Evolutionary conservation across 2,797 vertebrate species (phyloP).

Genomic region (Rhynchonycteris naso): DNA sequence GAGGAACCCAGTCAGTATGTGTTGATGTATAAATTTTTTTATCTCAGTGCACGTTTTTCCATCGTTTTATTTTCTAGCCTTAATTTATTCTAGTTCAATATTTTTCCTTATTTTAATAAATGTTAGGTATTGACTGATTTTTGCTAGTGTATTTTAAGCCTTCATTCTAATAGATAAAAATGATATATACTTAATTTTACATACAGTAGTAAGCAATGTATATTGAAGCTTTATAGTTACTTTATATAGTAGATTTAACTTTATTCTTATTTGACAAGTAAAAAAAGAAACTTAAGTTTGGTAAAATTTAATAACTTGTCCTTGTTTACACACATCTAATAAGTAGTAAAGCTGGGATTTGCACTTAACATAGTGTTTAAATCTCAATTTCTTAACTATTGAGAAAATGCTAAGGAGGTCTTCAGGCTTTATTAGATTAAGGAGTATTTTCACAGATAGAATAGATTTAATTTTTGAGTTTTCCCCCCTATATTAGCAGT

Average conservation of each 20-base stretch:
- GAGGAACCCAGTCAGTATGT: background rate
- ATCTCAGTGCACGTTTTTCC: background rate
- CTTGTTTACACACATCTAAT: background rate
- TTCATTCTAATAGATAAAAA: conserved; percentile 24
- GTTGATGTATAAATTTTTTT: background rate
- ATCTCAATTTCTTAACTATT: background rate
- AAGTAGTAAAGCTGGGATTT: background rate
- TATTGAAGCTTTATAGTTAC: background rate
- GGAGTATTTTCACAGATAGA: background rate
- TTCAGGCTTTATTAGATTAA: conserved; percentile 1
- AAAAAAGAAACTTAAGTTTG: background rate
- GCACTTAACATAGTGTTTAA: background rate
- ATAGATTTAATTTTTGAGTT: background rate
- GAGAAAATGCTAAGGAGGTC: background rate
- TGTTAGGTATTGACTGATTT: background rate
- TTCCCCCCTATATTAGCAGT: background rate
- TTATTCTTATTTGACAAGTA: conserved; percentile 37
- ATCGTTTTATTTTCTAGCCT: background rate
- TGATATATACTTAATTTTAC: background rate
- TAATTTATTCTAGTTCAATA: background rate
- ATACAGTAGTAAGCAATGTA: background rate
- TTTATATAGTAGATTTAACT: background rate
- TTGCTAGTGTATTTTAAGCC: background rate
- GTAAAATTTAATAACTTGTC: background rate
- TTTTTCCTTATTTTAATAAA: conserved; percentile 29